Percentiles rank a stretch among this genome's conserved stretches.
Evolutionary conservation across 2,888 invertebrate genomes (phyloP).

Genomic region (Atherix ibis): DNA sequence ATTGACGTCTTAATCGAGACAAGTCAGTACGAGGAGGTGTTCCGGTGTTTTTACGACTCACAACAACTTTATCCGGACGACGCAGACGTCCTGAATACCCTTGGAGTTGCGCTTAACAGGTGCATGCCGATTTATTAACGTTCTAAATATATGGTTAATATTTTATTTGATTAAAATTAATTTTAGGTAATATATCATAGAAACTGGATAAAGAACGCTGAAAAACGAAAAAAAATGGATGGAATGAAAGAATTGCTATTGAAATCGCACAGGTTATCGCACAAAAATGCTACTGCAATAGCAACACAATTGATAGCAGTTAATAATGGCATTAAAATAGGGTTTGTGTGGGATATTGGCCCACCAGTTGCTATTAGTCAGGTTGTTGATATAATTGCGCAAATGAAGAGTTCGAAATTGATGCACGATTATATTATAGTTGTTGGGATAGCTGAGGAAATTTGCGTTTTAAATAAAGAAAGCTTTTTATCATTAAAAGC

Average conservation of each 20-base stretch:
- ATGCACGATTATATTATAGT: conserved; percentile 11
- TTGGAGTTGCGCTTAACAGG: conserved; percentile 10
- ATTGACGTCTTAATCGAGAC: too few species aligned
- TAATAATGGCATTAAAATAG: conserved; percentile 16
- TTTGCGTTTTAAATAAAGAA: conserved; percentile 14
- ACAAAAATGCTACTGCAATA: conserved; percentile 8
- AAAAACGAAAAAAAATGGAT: conserved; percentile 3
- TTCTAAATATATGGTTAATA: too few species aligned
- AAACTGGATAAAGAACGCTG: not conserved
- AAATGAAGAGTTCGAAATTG: conserved; percentile 13
- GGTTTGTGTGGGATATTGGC: conserved; percentile 20
- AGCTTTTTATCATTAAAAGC: conserved; percentile 6
- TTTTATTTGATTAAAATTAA: too few species aligned
- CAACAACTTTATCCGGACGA: conserved; percentile 8
- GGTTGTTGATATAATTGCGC: conserved; percentile 11
- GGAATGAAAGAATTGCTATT: conserved; percentile 9
- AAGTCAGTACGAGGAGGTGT: conserved; percentile 7
- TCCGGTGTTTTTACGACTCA: conserved; percentile 8
- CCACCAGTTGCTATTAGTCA: conserved; percentile 9
- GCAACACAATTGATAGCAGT: conserved; percentile 12
- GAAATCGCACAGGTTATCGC: conserved; percentile 8
- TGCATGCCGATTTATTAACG: not conserved
- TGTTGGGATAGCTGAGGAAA: conserved; percentile 13
- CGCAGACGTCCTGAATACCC: conserved; percentile 9
- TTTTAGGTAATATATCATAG: conserved; percentile 1